These are phyloP conservation scores for Dromiciops gliroides DNA, from an alignment of 2,113 vertebrate genomes.

Conservation along the genomic window DNA sequence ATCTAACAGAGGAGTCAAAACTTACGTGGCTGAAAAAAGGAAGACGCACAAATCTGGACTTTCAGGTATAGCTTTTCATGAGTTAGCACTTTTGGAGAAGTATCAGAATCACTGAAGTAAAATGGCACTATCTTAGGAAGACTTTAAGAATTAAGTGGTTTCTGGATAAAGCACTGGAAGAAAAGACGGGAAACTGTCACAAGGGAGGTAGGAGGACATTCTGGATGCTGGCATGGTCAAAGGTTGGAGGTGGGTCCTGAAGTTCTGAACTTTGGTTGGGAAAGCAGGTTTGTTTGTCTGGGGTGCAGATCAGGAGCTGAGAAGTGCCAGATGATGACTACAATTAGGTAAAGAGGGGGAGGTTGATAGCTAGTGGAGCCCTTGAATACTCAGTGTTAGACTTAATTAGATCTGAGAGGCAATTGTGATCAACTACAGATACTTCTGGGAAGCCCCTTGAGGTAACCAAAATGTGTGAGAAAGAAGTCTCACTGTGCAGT, in stretches of 20 bases:
- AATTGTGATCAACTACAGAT: not conserved
- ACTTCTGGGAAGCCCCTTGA: not conserved
- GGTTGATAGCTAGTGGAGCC: too few species aligned
- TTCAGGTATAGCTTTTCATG: not conserved
- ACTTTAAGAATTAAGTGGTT: not conserved
- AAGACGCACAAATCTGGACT: not conserved
- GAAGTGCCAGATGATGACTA: not conserved
- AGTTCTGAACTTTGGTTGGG: too few species aligned
- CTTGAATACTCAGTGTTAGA: not conserved
- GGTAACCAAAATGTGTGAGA: not conserved
- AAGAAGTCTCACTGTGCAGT: not conserved
- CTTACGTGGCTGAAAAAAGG: not conserved
- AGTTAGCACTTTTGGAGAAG: not conserved
- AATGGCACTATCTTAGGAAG: not conserved
- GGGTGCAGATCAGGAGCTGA: not conserved
- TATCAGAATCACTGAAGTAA: not conserved
- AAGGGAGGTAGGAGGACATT: not conserved
- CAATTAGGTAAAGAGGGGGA: not conserved
- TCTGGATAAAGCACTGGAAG: not conserved
- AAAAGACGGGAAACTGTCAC: not conserved
- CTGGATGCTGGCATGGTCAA: not conserved
- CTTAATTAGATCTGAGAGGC: not conserved
- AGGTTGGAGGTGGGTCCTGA: too few species aligned
- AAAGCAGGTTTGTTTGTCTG: rapidly evolving
- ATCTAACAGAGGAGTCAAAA: not conserved